A percentile compares a stretch with the other conserved stretches of the same genome.
Conservation (phyloP, 2,888 invertebrate species). For the Dynastes maya region DNA sequence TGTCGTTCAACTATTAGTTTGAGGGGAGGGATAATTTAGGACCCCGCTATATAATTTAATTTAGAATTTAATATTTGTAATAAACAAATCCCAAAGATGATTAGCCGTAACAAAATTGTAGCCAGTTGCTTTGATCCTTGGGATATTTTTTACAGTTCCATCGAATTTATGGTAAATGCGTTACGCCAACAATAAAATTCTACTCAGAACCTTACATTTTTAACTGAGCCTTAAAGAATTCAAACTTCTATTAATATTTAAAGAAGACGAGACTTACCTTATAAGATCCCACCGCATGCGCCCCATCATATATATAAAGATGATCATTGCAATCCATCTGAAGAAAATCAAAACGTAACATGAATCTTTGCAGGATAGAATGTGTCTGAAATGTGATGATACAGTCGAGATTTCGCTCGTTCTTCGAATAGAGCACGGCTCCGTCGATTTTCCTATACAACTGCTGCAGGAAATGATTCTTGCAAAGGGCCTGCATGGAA, state of each 20-base stretch:
- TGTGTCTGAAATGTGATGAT: constrained; percentile 95
- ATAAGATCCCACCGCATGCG: constrained; percentile 89
- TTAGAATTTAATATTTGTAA: too few relatives aligned
- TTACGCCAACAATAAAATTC: too few relatives aligned
- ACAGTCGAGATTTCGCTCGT: constrained; percentile 93
- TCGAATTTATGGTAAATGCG: too few relatives aligned
- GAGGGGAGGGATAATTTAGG: too few relatives aligned
- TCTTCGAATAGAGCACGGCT: constrained; percentile 90
- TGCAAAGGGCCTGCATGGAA: constrained; percentile 92
- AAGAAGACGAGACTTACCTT: constrained; percentile 78
- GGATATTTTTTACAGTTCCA: too few relatives aligned
- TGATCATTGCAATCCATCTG: constrained; percentile 96
- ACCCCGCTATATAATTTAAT: too few relatives aligned
- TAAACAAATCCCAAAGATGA: too few relatives aligned
- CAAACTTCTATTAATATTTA: neutral
- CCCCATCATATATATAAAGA: constrained; percentile 93
- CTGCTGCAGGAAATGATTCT: constrained; percentile 90
- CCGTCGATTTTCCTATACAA: constrained; percentile 94
- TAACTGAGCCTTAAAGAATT: too few relatives aligned
- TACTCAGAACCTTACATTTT: too few relatives aligned
- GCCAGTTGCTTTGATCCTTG: too few relatives aligned
- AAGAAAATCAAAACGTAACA: constrained; percentile 93
- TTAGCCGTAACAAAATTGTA: too few relatives aligned
- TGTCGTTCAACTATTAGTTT: too few relatives aligned
- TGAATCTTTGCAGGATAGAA: constrained; percentile 93